Conservation (phyloP, 2,888 invertebrate genomes). For the Cyclophora punctaria region DNA sequence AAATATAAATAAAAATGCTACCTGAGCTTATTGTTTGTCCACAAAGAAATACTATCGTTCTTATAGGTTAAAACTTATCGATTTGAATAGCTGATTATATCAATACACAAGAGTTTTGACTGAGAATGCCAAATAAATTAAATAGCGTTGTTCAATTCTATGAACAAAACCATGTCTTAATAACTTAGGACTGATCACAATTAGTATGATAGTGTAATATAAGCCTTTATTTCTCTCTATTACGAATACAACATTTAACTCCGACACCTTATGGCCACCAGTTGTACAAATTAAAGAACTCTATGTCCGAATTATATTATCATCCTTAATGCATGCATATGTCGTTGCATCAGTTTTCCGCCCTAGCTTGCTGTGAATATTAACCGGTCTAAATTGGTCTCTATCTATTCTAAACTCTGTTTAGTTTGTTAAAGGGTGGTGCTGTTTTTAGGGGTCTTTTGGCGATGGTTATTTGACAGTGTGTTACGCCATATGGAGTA, state of each 20-base stretch:
- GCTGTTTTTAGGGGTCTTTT: conserved; percentile 26
- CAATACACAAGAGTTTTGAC: too few relatives aligned
- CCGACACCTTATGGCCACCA: conserved; percentile 28
- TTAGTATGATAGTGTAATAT: too few relatives aligned
- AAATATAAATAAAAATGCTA: too few relatives aligned
- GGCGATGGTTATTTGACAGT: conserved; percentile 49
- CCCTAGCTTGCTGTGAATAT: conserved; percentile 57
- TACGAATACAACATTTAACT: background rate
- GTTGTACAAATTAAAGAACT: conserved; percentile 61
- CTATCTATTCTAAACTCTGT: conserved; percentile 9
- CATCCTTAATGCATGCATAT: conserved; percentile 72
- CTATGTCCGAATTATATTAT: conserved; percentile 60
- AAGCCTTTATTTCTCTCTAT: too few relatives aligned
- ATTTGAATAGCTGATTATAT: too few relatives aligned
- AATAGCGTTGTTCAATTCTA: too few relatives aligned
- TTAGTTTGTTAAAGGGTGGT: background rate
- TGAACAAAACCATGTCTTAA: too few relatives aligned
- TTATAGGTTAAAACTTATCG: too few relatives aligned
- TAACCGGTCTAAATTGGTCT: conserved; percentile 35
- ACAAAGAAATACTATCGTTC: too few relatives aligned
- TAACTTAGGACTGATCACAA: too few relatives aligned
- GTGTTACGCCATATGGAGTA: conserved; percentile 70
- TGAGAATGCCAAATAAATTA: too few relatives aligned
- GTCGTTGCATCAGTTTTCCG: conserved; percentile 66
- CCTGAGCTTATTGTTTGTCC: too few relatives aligned